Conservation (phyloP, 2,888 invertebrate genomes). For the Byasa hedistus region DNA sequence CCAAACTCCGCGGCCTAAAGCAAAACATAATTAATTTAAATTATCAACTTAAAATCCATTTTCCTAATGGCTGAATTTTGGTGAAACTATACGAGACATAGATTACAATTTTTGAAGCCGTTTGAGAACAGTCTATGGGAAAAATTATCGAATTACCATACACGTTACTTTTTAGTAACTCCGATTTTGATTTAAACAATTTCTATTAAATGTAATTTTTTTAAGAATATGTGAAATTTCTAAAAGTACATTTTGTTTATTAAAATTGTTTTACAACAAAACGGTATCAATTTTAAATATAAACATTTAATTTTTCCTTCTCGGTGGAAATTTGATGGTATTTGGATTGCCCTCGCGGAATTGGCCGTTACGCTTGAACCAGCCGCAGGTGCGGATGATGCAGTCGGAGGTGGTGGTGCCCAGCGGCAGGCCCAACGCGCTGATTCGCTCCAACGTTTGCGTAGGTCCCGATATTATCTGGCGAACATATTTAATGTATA, state of each 20-base stretch:
- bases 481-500: not conserved
- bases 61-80: not conserved
- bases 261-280: not conserved
- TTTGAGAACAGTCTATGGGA: no score
- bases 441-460: slow-evolving; percentile 65
- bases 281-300: not conserved
- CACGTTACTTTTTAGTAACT: no score
- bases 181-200: no score
- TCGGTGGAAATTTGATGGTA: slow-evolving; percentile 61
- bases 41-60: not conserved
- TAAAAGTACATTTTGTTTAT: no score
- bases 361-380: slow-evolving; percentile 52
- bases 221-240: no score
- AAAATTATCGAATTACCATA: no score
- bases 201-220: no score
- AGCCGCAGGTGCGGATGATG: slow-evolving; percentile 57
- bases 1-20: no score
- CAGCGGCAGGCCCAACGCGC: slow-evolving; percentile 66
- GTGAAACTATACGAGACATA: not conserved
- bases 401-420: slow-evolving; percentile 61
- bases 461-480: slow-evolving; percentile 64
- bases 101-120: not conserved
- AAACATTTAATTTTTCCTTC: slow-evolving; percentile 43
- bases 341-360: slow-evolving; percentile 58
- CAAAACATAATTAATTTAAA: no score